A percentile compares a stretch with the other conserved stretches of the same genome.
Conservation (phyloP, 2,797 vertebrate species). For the Clarias pachynema region DNA sequence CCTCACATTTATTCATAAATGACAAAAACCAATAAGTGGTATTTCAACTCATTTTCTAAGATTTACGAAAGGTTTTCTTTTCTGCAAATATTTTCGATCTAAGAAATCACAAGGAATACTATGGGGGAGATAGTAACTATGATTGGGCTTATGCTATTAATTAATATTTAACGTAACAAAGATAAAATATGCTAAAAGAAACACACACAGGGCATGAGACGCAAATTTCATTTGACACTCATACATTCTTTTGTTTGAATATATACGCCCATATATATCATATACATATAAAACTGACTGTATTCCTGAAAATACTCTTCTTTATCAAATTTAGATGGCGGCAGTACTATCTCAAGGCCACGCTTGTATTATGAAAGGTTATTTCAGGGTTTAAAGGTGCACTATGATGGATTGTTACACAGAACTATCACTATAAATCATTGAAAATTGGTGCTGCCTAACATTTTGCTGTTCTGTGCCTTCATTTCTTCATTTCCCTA, state of each 20-base stretch:
- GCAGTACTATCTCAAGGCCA: conserved; percentile 63
- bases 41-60: conserved; percentile 44
- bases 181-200: conserved; percentile 58
- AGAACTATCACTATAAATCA: not conserved
- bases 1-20: conserved; percentile 56
- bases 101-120: conserved; percentile 59
- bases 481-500: conserved; percentile 10
- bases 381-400: conserved; percentile 46
- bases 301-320: conserved; percentile 58
- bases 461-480: conserved; percentile 25
- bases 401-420: conserved; percentile 45
- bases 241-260: conserved; percentile 58
- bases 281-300: conserved; percentile 61
- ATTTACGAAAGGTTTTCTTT: conserved; percentile 39
- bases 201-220: conserved; percentile 59
- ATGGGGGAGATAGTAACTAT: conserved; percentile 51
- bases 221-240: conserved; percentile 55
- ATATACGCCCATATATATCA: conserved; percentile 60
- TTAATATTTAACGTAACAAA: conserved; percentile 56
- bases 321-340: conserved; percentile 61
- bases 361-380: conserved; percentile 57
- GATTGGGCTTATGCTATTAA: conserved; percentile 48
- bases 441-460: not conserved
- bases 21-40: conserved; percentile 49
- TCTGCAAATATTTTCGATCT: conserved; percentile 50